Conservation (phyloP, 2,888 invertebrate genomes). For the Papilio protenor region DNA sequence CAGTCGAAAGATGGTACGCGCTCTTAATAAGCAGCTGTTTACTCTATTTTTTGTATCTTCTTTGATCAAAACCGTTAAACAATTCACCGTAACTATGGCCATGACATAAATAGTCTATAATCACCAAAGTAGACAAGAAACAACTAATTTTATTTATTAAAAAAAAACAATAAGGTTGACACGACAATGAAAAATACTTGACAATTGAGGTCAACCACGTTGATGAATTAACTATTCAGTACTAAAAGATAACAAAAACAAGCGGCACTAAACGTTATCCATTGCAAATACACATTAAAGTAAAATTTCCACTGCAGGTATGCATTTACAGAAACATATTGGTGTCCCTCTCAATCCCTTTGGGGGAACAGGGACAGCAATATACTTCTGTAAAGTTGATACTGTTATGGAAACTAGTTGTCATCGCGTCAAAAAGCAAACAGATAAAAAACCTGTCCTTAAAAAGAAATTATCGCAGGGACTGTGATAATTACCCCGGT, state of each 20-base stretch:
- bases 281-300: background rate
- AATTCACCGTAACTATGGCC: background rate
- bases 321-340: too few relatives aligned
- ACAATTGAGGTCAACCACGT: background rate
- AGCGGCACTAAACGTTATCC: background rate
- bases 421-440: background rate
- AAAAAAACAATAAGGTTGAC: background rate
- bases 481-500: too few relatives aligned
- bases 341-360: too few relatives aligned
- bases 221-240: constrained; percentile 1
- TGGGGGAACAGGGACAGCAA: too few relatives aligned
- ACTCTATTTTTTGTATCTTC: too few relatives aligned
- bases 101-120: background rate
- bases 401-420: background rate
- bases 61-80: background rate
- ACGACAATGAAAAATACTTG: constrained; percentile 15
- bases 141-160: background rate
- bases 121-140: background rate
- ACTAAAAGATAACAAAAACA: constrained; percentile 7
- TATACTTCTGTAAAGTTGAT: background rate
- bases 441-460: background rate
- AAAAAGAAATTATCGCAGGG: background rate
- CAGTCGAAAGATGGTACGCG: too few relatives aligned
- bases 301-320: background rate
- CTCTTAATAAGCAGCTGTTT: too few relatives aligned